Base-by-base conservation (phyloP, 1,140 invertebrate species). In the Harpegnathos saltator region DNA sequence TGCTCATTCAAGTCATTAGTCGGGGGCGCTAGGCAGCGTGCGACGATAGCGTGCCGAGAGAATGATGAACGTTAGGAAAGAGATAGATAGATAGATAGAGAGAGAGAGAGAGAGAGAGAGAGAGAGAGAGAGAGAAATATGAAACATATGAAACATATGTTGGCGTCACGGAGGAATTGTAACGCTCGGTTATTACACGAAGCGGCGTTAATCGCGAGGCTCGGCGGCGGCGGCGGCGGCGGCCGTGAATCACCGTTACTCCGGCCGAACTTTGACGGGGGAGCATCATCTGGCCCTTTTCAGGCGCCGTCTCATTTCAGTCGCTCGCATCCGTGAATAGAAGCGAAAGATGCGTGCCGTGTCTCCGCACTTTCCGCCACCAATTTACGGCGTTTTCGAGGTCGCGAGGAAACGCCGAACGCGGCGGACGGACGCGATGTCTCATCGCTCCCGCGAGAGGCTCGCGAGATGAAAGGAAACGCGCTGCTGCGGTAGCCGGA, bases 381-480 rank as follows among this genome's bases (percentile, higher is more conserved):
- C 85, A 74, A 89, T 89, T 89, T 89, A 89, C 88, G 82, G 63
- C 82, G 58, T 84, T 61, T 71, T 84, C 75, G 84, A 71, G 59
- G 44, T 59, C 61, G 62, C 22, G 58, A 54, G 26, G 33, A 86
- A 83, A 72, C 66, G 68, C 69, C 65, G 52, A 84, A 62, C 58
- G n/a, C n/a, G 59, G 58, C 66, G 65, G 66, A 62, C 58, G 61
- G 29, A 65, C 62, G 61, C 62, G 73, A 74, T 50, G 80, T 56
- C 81, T 78, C 68, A 38, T 73, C 86, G 68, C 73, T 66, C 62
- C 26, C 26, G 54, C 48, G 54, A 54, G 74, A 80, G 54, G 61
- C 22, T 44, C 19, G 81, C 19, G 81, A 87, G 87, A 88, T 88
- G 86, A 89, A 89, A 89, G 88, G 85, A 63, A 85, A 50, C 63